Evolutionary conservation across 1,140 invertebrate genomes (phyloP), one percentile per base, ranked within the genome.

Genomic region (Cydia pomonella): DNA sequence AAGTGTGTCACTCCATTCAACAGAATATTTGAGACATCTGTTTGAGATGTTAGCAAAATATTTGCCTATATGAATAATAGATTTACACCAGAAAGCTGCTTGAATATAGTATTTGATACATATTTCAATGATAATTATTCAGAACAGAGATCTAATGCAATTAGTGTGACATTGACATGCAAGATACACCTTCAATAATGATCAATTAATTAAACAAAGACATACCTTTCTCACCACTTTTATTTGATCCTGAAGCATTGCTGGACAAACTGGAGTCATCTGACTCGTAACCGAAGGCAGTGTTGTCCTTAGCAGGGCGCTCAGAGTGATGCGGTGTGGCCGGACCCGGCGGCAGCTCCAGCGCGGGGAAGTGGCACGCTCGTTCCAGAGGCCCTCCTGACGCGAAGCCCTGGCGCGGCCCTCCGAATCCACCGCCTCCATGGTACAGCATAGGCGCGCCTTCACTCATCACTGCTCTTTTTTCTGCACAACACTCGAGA

Each of bases 251-350:
- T 50, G 92, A 93, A 9, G 90, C 91, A 82, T 89, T 92, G 75
- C 91, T 93, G 3, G 92, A 93, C n/a, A 92, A 75, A 74, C 92
- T 91, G 74, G 93, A 93, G 73, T 93, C 93, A 82, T 93, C 93
- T 21, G 93, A 93, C 50, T 93, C 93, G 79, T 92, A 93, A 29
- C 91, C 87, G 73, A 92, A 92, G 50, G 89, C 87, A 47, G 82
- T 86, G 79, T 82, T 87, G 16, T 90, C 88, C 16, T 74, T 77
- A 33, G 72, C 77, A 33, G 83, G 83, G 3, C 84, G 82, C 13
- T 88, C 86, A 29, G 82, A 82, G 83, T 82, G 82, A 44, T 87
- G 85, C 25, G 87, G 84, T 9, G 87, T 83, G n/a, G 84, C 81
- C 82, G 1, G 75, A 1, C 82, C 81, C 3, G 84, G 85, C 5